A percentile compares a stretch with the other conserved stretches of the same genome.
Conservation (phyloP, 2,113 vertebrate genomes). For the Burhinus bistriatus region DNA sequence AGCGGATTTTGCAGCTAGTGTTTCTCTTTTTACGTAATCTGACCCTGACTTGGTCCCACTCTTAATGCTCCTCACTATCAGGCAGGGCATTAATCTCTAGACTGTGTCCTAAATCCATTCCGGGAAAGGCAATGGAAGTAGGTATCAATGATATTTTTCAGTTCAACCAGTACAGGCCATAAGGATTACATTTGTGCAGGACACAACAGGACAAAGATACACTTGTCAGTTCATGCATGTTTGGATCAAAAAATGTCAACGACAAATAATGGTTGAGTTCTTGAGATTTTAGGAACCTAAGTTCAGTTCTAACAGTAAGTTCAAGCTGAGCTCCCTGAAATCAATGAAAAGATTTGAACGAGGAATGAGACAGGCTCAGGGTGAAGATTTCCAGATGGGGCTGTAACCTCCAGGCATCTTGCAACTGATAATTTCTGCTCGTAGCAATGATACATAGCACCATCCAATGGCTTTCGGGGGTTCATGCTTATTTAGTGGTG, state of each 20-base stretch:
- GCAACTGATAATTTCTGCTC: background rate
- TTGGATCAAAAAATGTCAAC: background rate
- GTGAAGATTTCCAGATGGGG: background rate
- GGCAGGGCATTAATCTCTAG: background rate
- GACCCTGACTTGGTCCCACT: background rate
- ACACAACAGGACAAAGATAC: background rate
- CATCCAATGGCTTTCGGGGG: background rate
- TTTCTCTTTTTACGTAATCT: background rate
- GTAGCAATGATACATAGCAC: background rate
- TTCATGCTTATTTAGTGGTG: background rate
- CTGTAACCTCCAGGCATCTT: background rate
- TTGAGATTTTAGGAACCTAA: background rate
- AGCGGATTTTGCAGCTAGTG: background rate
- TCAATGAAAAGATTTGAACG: background rate
- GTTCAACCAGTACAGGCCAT: background rate
- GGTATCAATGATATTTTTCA: background rate
- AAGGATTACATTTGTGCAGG: background rate
- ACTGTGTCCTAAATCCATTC: background rate
- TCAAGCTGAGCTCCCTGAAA: background rate
- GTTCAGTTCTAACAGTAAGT: background rate
- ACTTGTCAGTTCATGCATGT: background rate
- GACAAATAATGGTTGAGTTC: background rate
- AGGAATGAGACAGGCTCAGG: background rate
- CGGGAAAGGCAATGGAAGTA: background rate
- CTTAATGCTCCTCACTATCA: background rate